A percentile compares a stretch with the other conserved stretches of the same genome.
Evolutionary conservation across 2,888 invertebrate genomes (phyloP).

Genomic region (Caenorhabditis angaria): DNA sequence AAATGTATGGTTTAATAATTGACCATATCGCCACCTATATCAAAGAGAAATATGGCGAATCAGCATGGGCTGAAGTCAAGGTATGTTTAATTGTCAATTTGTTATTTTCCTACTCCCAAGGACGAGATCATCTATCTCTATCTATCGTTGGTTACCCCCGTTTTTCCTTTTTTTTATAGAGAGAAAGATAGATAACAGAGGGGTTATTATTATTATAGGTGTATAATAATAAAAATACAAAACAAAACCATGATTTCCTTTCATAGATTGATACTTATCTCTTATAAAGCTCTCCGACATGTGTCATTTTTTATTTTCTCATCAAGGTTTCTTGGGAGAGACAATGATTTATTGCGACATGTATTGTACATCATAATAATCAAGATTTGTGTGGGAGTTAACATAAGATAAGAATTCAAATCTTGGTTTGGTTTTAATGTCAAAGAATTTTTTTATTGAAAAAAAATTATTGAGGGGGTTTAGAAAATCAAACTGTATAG

Average conservation of each 20-base stretch:
- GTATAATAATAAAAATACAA: neutral
- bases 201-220: too few relatives aligned
- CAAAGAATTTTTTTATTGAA: too few relatives aligned
- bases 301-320: neutral
- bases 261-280: neutral
- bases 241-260: neutral
- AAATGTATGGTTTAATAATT: conserved; percentile 92
- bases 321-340: neutral
- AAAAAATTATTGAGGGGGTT: too few relatives aligned
- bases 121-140: conserved; percentile 29
- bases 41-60: conserved; percentile 90
- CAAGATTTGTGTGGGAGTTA: too few relatives aligned
- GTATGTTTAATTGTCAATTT: conserved; percentile 19
- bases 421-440: too few relatives aligned
- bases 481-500: too few relatives aligned
- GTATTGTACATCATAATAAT: neutral
- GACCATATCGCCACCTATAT: conserved; percentile 93
- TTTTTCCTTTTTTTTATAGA: conserved; percentile 1
- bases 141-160: conserved; percentile 18
- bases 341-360: neutral
- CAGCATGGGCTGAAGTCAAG: conserved; percentile 79
- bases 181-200: neutral
- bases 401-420: too few relatives aligned
- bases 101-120: conserved; percentile 15
- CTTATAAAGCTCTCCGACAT: neutral